Percentiles rank a stretch among this genome's conserved stretches.
These are phyloP conservation scores for Calephelis perditalis DNA, from an alignment of 2,888 invertebrate species.

Conservation along the genomic window DNA sequence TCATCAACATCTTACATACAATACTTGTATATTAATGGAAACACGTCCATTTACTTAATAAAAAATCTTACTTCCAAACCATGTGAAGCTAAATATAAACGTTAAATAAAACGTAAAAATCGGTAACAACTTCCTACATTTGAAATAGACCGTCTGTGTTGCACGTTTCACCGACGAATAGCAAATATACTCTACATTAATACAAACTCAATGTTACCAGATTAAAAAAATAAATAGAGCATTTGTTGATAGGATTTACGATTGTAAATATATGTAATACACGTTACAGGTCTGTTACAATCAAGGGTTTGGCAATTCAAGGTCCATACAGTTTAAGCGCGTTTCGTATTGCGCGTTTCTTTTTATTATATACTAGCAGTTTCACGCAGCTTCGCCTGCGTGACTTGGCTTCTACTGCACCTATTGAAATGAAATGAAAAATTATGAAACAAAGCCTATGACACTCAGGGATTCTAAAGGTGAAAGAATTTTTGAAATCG, in stretches of 20 bases:
- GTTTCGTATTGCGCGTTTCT: conserved; percentile 16
- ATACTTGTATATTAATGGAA: no score
- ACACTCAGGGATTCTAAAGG: neutral
- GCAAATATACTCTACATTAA: conserved; percentile 38
- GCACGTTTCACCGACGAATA: conserved; percentile 33
- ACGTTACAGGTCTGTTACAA: conserved; percentile 36
- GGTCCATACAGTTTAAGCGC: conserved; percentile 24
- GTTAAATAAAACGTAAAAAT: conserved; percentile 32
- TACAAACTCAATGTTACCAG: conserved; percentile 44
- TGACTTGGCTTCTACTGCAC: no score
- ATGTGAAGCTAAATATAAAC: conserved; percentile 9
- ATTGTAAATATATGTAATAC: conserved; percentile 59
- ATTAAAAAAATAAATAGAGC: conserved; percentile 55
- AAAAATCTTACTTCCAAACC: no score
- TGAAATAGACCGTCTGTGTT: conserved; percentile 40
- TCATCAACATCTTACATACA: no score
- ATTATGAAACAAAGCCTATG: no score
- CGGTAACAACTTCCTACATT: conserved; percentile 38
- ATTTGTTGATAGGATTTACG: conserved; percentile 56
- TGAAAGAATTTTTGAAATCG: neutral
- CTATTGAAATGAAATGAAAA: no score
- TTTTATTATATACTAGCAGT: neutral
- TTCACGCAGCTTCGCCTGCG: neutral
- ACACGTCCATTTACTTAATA: no score
- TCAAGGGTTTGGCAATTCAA: conserved; percentile 37